phyloP scores from a whole-genome alignment of 92 coral and sea anemone genomes.

The Zoanthus gigantus region DNA sequence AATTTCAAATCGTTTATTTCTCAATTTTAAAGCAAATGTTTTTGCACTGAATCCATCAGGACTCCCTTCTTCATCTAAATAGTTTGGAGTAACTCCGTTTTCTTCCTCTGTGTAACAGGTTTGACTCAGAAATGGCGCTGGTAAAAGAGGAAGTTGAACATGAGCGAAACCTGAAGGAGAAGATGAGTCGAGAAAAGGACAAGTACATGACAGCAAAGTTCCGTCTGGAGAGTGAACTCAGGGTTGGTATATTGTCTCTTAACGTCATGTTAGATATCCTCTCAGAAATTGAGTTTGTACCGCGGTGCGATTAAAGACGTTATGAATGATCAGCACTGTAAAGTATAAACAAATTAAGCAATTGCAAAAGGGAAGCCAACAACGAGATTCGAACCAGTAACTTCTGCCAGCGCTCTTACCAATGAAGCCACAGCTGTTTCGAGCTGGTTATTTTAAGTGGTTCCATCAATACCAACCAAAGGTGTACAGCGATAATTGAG shows the following conservation, averaged over 20 bases:
- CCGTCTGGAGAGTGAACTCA: conserved; percentile 82
- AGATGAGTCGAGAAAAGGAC: conserved; percentile 90
- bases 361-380: too few relatives aligned
- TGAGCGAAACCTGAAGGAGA: conserved; percentile 82
- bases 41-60: too few relatives aligned
- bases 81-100: background rate
- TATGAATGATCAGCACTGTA: background rate
- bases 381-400: too few relatives aligned
- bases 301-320: background rate
- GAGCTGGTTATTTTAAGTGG: too few relatives aligned
- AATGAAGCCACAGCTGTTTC: too few relatives aligned
- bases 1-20: too few relatives aligned
- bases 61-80: background rate
- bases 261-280: background rate
- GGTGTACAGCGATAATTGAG: too few relatives aligned
- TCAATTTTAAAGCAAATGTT: too few relatives aligned
- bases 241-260: conserved; percentile 49
- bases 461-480: too few relatives aligned
- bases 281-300: background rate
- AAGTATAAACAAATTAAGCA: too few relatives aligned
- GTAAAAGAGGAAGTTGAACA: conserved; percentile 79
- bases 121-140: conserved; percentile 84
- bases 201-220: conserved; percentile 77
- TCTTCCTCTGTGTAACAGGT: conserved; percentile 52
- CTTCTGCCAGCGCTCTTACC: too few relatives aligned